Evolutionary conservation across 2,797 vertebrate genomes (phyloP), one percentile per base, ranked within the genome.

Genomic region (Hirundo rustica): DNA sequence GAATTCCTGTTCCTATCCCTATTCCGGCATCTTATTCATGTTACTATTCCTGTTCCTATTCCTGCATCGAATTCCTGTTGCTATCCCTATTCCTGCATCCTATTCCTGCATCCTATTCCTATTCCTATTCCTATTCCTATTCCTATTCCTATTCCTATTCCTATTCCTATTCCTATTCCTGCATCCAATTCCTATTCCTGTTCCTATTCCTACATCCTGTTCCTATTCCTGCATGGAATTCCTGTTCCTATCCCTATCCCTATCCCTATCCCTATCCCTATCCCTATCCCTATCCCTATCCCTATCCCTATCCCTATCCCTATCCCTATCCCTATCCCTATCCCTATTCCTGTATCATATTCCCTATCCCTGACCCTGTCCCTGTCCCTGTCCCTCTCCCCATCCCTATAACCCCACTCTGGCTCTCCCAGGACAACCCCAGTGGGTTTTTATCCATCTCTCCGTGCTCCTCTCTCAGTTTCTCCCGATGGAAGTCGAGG

Each of bases 241-340:
- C 2, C 34, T 13, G 2, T 20, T 20, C 34, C 45, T 32, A 4
- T 72, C 4, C 29, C 29, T 29, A 3, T 20, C 38, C 20, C n/a
- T 2, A 1, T 9, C 19, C 53, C 44, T 4, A 3, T 5, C 23
- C 27, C 12, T 3, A 8, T 6, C 19, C 36, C 36, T 6, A 13
- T 6, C 9, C 26, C 47, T 12, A n/a, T 5, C 7, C 50, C 47
- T 8, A 4, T 16, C 15, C 53, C 19, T 2, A 2, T 6, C 22
- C 26, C n/a, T 3, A 4, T 7, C 38, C 20, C n/a, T 2, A 1
- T 11, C 19, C 53, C 42, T 4, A 3, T 5, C 22, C 26, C 12
- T 3, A 7, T 22, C 36, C 21, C n/a, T 2, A 0, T 11, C 18
- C 53, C n/a, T 4, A 2, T 5, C 21, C 27, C 12, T 2, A 6